Conservation (phyloP, 1,140 invertebrate genomes). For the Thalassaphorura encarpata region DNA sequence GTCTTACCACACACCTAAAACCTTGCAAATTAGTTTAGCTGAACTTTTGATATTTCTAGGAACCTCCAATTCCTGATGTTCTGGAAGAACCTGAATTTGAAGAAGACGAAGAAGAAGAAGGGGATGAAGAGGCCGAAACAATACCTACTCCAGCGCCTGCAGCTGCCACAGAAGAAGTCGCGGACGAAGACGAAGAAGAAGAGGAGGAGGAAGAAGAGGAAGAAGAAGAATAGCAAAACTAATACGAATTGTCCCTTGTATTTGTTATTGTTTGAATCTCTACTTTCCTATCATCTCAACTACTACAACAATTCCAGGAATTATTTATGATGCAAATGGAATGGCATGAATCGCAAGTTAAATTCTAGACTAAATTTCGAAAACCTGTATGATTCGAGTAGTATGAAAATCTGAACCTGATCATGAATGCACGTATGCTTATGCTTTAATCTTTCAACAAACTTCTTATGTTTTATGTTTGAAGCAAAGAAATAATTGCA, state of each 20-base stretch:
- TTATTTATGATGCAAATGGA: no score
- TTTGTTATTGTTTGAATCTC: neutral
- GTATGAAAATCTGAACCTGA: no score
- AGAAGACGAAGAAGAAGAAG: no score
- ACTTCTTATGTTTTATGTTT: no score
- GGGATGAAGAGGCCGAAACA: no score
- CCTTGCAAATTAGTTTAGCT: neutral
- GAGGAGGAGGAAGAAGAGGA: slow-evolving; percentile 63
- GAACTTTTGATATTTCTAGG: neutral
- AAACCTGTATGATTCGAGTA: no score
- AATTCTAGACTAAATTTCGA: no score
- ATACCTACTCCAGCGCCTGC: slow-evolving; percentile 54
- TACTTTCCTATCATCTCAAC: neutral
- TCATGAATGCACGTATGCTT: no score
- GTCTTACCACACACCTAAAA: neutral
- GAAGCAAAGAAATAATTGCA: no score
- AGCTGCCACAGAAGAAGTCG: slow-evolving; percentile 60
- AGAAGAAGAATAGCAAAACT: slow-evolving; percentile 50
- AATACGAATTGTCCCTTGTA: slow-evolving; percentile 22
- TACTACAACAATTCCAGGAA: no score
- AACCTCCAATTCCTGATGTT: slow-evolving; percentile 2
- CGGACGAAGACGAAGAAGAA: slow-evolving; percentile 57
- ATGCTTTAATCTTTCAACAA: no score
- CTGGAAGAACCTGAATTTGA: slow-evolving; percentile 40
- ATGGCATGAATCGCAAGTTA: no score